phyloP scores from a whole-genome alignment of 2,888 invertebrate species.

The Anarsia innoxiella region DNA sequence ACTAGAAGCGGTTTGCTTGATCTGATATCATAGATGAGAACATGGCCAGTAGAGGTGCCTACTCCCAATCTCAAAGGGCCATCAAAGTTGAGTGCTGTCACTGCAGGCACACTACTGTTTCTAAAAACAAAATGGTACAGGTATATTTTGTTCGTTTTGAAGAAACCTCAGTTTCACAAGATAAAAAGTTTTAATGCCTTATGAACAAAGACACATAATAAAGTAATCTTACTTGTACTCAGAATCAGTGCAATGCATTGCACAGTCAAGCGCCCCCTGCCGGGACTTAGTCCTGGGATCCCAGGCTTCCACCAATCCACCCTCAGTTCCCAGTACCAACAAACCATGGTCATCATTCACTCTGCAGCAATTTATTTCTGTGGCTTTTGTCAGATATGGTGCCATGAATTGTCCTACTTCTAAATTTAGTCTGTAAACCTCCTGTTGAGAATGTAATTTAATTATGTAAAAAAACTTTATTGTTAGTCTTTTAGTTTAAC shows the following conservation, averaged over 20 bases:
- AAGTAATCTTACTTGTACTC: constrained; percentile 51
- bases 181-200: neutral
- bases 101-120: constrained; percentile 78
- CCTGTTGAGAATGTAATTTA: constrained; percentile 67
- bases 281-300: constrained; percentile 88
- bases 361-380: constrained; percentile 86
- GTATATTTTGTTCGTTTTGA: no score
- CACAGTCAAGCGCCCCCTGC: constrained; percentile 90
- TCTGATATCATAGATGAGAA: constrained; percentile 95
- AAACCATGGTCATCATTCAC: constrained; percentile 93
- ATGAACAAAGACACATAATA: no score
- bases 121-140: constrained; percentile 73
- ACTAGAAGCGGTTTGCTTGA: constrained; percentile 90
- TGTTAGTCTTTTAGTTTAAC: no score
- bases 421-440: constrained; percentile 95
- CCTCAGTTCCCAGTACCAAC: constrained; percentile 88
- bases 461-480: neutral
- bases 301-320: constrained; percentile 97
- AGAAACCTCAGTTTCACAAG: no score
- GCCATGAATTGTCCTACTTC: constrained; percentile 96
- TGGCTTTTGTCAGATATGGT: constrained; percentile 84
- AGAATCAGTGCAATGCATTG: constrained; percentile 74
- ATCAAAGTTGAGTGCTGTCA: constrained; percentile 87
- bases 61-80: constrained; percentile 87
- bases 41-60: constrained; percentile 95